phyloP scores from a whole-genome alignment of 2,113 vertebrate genomes.

The Nibea coibor region DNA sequence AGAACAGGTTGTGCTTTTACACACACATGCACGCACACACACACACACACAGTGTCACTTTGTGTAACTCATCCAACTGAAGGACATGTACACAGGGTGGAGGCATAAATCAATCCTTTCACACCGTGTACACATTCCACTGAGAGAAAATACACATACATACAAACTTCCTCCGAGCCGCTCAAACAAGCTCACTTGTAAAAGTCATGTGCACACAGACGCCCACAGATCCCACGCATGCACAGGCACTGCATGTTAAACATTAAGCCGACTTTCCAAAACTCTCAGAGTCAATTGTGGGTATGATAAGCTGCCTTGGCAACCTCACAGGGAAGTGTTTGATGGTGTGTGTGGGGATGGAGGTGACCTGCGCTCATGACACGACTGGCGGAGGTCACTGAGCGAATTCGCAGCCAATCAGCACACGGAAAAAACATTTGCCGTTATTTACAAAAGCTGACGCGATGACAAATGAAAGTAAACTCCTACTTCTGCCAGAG shows the following conservation, averaged over 20 bases:
- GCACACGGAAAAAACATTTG: slow-evolving; percentile 19
- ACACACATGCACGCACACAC: slow-evolving; percentile 9
- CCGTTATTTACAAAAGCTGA: slow-evolving; percentile 36
- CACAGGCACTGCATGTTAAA: slow-evolving; percentile 57
- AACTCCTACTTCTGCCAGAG: slow-evolving; percentile 24
- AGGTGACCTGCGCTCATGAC: slow-evolving; percentile 43
- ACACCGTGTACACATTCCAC: slow-evolving; percentile 58
- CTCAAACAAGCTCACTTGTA: slow-evolving; percentile 3
- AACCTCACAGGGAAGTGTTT: slow-evolving; percentile 49
- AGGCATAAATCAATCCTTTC: slow-evolving; percentile 64
- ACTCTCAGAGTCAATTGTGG: slow-evolving; percentile 67
- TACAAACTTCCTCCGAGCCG: slow-evolving; percentile 17
- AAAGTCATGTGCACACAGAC: neutral
- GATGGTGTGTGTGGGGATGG: slow-evolving; percentile 1
- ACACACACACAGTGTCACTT: slow-evolving; percentile 19
- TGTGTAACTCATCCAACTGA: slow-evolving; percentile 50
- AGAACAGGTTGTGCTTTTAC: slow-evolving; percentile 17
- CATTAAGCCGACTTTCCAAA: slow-evolving; percentile 64
- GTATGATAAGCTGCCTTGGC: slow-evolving; percentile 51
- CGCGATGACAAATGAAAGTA: slow-evolving; percentile 46
- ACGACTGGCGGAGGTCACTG: slow-evolving; percentile 47
- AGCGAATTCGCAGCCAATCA: slow-evolving; percentile 46
- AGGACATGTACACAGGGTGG: slow-evolving; percentile 56
- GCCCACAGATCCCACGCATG: neutral
- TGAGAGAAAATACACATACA: slow-evolving; percentile 42